Evolutionary conservation across 2,888 invertebrate species (phyloP).

Genomic region (Andrena marginata): DNA sequence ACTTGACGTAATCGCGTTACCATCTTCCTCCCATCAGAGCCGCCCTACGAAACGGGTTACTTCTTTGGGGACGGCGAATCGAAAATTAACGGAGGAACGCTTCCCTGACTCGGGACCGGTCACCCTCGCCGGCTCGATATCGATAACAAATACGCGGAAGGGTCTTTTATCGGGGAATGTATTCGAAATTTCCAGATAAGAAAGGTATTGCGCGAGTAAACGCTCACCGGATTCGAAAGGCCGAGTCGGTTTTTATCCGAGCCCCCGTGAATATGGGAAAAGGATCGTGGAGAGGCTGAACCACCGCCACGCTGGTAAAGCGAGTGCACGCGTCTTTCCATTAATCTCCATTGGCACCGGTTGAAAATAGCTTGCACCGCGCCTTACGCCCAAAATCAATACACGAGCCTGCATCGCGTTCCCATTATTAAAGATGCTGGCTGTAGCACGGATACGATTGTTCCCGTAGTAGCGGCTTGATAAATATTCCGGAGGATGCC

Average conservation of each 20-base stretch:
- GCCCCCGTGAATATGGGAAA: background rate
- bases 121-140: background rate
- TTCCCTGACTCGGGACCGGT: background rate
- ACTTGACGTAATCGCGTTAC: constrained; percentile 24
- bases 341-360: constrained; percentile 72
- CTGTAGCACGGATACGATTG: constrained; percentile 42
- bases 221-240: background rate
- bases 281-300: background rate
- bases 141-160: constrained; percentile 25
- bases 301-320: background rate
- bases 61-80: background rate
- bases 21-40: background rate
- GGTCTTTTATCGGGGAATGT: constrained; percentile 10
- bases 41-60: constrained; percentile 4
- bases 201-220: background rate
- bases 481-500: constrained; percentile 68
- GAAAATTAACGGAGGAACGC: background rate
- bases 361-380: constrained; percentile 57
- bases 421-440: constrained; percentile 69
- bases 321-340: constrained; percentile 57
- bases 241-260: too few relatives aligned
- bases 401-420: constrained; percentile 63
- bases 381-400: constrained; percentile 70
- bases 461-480: constrained; percentile 52
- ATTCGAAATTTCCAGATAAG: constrained; percentile 14